Percentiles rank a stretch among this genome's conserved stretches.
Conservation (phyloP, 64 coral and sea anemone species). For the Actinia equina region DNA sequence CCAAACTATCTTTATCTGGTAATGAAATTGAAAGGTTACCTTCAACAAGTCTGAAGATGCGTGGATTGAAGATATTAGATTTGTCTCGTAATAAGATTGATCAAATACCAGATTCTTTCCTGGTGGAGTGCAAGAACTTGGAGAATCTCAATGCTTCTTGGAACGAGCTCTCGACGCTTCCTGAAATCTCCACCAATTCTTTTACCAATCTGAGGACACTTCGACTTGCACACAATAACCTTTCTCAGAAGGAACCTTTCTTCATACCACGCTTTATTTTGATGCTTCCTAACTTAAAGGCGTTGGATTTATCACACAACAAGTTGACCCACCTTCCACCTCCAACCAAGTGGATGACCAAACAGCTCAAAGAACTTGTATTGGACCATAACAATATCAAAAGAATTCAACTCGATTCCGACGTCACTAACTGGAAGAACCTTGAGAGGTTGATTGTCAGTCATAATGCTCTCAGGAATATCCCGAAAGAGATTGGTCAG, state of each 20-base stretch:
- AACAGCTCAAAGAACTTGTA: slow-evolving; percentile 83
- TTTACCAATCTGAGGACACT: slow-evolving; percentile 66
- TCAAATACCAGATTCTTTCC: slow-evolving; percentile 54
- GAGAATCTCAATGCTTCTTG: slow-evolving; percentile 63
- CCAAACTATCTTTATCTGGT: slow-evolving; percentile 43
- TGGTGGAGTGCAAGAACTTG: slow-evolving; percentile 42
- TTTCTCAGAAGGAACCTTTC: slow-evolving; percentile 53
- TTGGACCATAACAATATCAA: slow-evolving; percentile 78
- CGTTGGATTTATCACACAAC: slow-evolving; percentile 79
- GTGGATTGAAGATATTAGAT: slow-evolving; percentile 58
- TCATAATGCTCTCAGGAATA: slow-evolving; percentile 67
- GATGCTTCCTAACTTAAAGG: slow-evolving; percentile 62
- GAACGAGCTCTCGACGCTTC: slow-evolving; percentile 57
- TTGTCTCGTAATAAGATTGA: slow-evolving; percentile 71
- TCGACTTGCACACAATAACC: slow-evolving; percentile 68
- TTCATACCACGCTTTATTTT: slow-evolving; percentile 74
- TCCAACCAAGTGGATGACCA: slow-evolving; percentile 65
- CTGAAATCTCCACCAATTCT: slow-evolving; percentile 29
- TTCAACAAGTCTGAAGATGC: slow-evolving; percentile 37
- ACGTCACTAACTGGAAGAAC: slow-evolving; percentile 42
- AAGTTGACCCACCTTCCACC: slow-evolving; percentile 58
- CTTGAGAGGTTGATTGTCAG: slow-evolving; percentile 73
- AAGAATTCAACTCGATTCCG: slow-evolving; percentile 53
- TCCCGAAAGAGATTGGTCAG: slow-evolving; percentile 71
- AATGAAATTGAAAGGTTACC: slow-evolving; percentile 63